A percentile compares a stretch with the other conserved stretches of the same genome.
phyloP scores from a whole-genome alignment of 1,140 invertebrate species.

The Dufourea novaeangliae region DNA sequence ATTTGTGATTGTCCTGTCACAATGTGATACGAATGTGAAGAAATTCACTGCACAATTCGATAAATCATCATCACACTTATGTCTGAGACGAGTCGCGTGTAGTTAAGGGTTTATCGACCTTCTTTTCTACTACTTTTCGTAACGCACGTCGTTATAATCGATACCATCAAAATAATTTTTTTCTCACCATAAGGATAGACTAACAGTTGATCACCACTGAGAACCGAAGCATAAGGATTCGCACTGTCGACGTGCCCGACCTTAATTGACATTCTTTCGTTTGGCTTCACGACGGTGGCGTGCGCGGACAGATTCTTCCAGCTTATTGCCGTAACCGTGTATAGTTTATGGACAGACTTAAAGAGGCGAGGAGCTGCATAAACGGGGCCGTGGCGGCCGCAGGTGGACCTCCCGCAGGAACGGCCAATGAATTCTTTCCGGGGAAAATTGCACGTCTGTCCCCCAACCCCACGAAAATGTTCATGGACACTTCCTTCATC shows the following conservation, averaged over 20 bases:
- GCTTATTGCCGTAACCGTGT: constrained; percentile 45
- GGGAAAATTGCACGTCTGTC: constrained; percentile 56
- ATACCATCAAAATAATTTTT: no score
- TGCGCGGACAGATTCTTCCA: constrained; percentile 59
- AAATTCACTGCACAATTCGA: no score
- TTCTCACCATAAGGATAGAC: no score
- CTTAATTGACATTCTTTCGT: not conserved
- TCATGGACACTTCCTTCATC: constrained; percentile 55
- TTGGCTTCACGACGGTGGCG: not conserved
- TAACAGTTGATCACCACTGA: no score
- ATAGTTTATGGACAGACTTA: constrained; percentile 61
- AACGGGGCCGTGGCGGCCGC: constrained; percentile 53
- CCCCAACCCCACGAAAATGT: constrained; percentile 44
- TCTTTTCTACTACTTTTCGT: no score
- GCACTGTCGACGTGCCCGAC: not conserved
- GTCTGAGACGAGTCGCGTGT: no score
- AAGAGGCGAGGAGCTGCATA: constrained; percentile 59
- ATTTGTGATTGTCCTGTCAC: no score
- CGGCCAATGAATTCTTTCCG: constrained; percentile 64
- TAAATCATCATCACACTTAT: no score
- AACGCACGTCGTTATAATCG: no score
- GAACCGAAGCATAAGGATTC: not conserved
- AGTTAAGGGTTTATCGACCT: no score
- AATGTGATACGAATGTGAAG: no score
- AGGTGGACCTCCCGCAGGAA: constrained; percentile 61